Base-by-base conservation (phyloP, 2,113 vertebrate genomes). In the Grus americana region DNA sequence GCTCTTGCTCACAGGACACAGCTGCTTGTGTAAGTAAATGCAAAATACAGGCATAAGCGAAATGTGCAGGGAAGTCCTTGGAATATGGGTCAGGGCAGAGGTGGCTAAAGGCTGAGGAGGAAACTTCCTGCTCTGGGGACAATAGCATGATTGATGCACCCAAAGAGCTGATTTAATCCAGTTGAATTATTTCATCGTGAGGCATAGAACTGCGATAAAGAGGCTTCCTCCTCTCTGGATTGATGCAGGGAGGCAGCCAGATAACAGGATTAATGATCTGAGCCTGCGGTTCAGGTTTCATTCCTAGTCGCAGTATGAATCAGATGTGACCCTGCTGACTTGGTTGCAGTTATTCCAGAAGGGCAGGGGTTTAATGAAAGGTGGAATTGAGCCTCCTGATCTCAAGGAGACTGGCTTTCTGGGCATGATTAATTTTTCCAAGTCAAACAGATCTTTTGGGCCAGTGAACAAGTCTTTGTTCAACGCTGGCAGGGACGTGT, bases 181-280 rank as follows among this genome's bases (percentile, higher is more conserved):
- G 38, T 70, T 91, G 92, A 96, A 94, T 97, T 97, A 96, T 97
- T 96, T 95, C 94, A 95, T 96, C 86, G 8, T 92, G 89, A 93
- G 91, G 68, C 91, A 91, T 3, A 95, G 86, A 85, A 58, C 91
- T 0, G 26, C 22, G 84, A 96, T 97, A 95, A 95, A 91, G 94
- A 88, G 78, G 80, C 91, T 91, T 95, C 94, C 96, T 95, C 88
- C 92, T 90, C 96, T 76, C 94, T 47, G 94, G 94, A 66, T 54
- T 89, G 95, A 72, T 93, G 94, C 91, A 85, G 89, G 94, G 89
- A 97, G 92, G 88, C 96, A 97, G 89, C 91, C 63, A 96, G 93
- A 95, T 96, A 97, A 96, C 95, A 96, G 96, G 96, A 96, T 96
- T 96, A 96, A 96, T 94, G 97, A 62, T 66, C 84, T 87, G 83